Evolutionary conservation across 2,797 vertebrate genomes (phyloP).

Genomic region (Pseudochaenichthys georgianus): DNA sequence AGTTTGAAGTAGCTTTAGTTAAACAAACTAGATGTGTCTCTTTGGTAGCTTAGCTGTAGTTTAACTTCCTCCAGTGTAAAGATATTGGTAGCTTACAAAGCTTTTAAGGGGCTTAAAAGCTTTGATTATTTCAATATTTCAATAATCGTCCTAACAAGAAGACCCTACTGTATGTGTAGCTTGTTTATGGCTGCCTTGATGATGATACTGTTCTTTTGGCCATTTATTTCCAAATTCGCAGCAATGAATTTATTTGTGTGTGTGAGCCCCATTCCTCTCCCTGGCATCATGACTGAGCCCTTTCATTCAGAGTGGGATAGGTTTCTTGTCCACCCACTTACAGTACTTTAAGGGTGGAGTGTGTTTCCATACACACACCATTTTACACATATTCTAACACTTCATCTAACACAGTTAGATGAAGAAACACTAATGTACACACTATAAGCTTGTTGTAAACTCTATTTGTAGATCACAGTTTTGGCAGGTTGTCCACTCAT

Average conservation of each 20-base stretch:
- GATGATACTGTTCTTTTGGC: no score
- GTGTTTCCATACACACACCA: slow-evolving; percentile 12
- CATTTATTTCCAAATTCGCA: background rate
- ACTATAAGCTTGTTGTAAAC: background rate
- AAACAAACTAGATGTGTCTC: no score
- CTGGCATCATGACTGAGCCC: slow-evolving; percentile 68
- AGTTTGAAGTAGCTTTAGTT: no score
- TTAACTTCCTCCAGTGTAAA: no score
- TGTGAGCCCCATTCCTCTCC: slow-evolving; percentile 21
- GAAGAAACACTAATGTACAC: background rate
- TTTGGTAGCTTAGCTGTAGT: no score
- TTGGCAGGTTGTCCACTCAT: background rate
- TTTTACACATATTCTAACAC: background rate
- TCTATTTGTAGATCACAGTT: slow-evolving; percentile 15
- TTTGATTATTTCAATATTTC: no score
- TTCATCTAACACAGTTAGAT: no score
- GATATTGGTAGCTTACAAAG: no score
- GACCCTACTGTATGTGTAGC: no score
- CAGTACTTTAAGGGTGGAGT: slow-evolving; percentile 63
- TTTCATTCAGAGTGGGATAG: slow-evolving; percentile 72
- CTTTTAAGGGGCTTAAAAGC: no score
- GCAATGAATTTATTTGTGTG: background rate
- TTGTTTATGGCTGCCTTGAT: no score
- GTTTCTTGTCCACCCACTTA: slow-evolving; percentile 69
- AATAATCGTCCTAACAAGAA: no score